Evolutionary conservation across 2,797 vertebrate species (phyloP).

Genomic region (Pelodytes ibericus): DNA sequence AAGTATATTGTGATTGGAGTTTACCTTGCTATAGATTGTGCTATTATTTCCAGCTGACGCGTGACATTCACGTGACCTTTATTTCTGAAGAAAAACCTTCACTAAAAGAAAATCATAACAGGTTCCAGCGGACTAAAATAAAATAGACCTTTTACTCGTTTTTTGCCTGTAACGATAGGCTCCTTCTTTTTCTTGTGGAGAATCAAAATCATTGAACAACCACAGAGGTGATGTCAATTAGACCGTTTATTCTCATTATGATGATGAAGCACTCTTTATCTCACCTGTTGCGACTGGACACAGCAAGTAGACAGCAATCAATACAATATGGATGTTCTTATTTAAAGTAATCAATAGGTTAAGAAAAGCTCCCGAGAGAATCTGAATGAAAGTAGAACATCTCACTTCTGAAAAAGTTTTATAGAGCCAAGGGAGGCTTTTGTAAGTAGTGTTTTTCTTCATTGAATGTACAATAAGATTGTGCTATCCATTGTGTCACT

Average conservation of each 20-base stretch:
- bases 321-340: slow-evolving; percentile 56
- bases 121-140: neutral
- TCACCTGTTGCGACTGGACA: slow-evolving; percentile 50
- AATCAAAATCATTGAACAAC: slow-evolving; percentile 41
- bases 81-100: neutral
- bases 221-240: slow-evolving; percentile 51
- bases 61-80: neutral
- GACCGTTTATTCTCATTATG: slow-evolving; percentile 53
- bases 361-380: slow-evolving; percentile 53
- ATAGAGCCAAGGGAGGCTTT: slow-evolving; percentile 33
- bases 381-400: slow-evolving; percentile 48
- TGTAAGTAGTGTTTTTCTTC: slow-evolving; percentile 38
- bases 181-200: slow-evolving; percentile 25
- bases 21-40: too few relatives aligned
- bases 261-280: slow-evolving; percentile 50
- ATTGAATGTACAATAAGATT: slow-evolving; percentile 24
- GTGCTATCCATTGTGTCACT: slow-evolving; percentile 42
- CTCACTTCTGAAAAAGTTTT: slow-evolving; percentile 53
- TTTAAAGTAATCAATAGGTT: slow-evolving; percentile 56
- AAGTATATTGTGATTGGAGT: too few relatives aligned
- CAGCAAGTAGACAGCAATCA: slow-evolving; percentile 51
- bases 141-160: slow-evolving; percentile 13
- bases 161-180: slow-evolving; percentile 9
- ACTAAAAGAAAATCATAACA: neutral
- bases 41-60: neutral